Base-by-base conservation (phyloP, 2,888 invertebrate species). In the Eilema depressum region DNA sequence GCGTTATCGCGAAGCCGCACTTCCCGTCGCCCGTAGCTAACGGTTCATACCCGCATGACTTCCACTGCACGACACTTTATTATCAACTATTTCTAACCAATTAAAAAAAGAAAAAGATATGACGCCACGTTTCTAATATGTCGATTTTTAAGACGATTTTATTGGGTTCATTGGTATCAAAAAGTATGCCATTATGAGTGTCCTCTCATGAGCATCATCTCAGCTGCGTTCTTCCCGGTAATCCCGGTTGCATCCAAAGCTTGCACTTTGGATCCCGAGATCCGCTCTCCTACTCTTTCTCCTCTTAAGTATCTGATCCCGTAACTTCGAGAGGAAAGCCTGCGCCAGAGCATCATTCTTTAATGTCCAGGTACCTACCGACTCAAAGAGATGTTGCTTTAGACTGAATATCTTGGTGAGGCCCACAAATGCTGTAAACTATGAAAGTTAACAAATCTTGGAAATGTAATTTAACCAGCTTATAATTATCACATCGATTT, bases 1-100 rank as follows among this genome's bases (percentile, higher is more conserved):
- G 53, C 53, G 20, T 53, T 53, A 53, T 53, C 53, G n/a, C 10
- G n/a, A 8, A n/a, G 53, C 53, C n/a, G n/a, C 53, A 53, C 53
- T 53, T 53, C 53, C 53, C n/a, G 53, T 47, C 53, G 53, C 53
- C 53, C 53, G 53, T 53, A n/a, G 53, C 20, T 53, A 53, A 53
- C 53, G 53, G 53, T 53, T 53, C n/a, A 53, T 53, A 53, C 53
- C 53, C 8, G 47, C 20, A 47, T 47, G n/a, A 53, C 20, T 53
- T 47, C 47, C 2, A 53, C 53, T 53, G n/a, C n/a, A 10, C n/a
- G 53, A n/a, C n/a, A 53, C n/a, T 53, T 3, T 41, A 41, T 41
- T 41, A 41, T 41, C 41, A 41, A 41, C 41, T 41, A 41, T 41
- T 41, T 17, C 2, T n/a, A 53, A 53, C 7, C 53, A n/a, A n/a